These are phyloP conservation scores for Malachius bipustulatus DNA, from an alignment of 2,888 invertebrate genomes.

Conservation along the genomic window DNA sequence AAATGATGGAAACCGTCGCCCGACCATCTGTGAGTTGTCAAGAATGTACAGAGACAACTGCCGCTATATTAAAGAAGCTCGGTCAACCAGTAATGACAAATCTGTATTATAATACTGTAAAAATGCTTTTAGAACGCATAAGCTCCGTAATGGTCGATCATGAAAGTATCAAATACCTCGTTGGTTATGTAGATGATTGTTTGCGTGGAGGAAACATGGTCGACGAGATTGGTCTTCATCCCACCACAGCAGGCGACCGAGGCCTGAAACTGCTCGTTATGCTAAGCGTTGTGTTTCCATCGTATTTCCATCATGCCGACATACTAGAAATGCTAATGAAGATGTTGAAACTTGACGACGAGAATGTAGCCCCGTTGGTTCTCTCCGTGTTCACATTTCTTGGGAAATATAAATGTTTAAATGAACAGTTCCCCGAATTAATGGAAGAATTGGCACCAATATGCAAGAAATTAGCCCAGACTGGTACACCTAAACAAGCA, in stretches of 20 bases:
- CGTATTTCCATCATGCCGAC: constrained; percentile 80
- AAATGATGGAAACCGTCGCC: constrained; percentile 78
- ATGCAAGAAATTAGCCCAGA: constrained; percentile 78
- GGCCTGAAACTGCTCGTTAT: constrained; percentile 81
- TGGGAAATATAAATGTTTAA: constrained; percentile 71
- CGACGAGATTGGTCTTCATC: constrained; percentile 67
- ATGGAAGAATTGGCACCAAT: constrained; percentile 72
- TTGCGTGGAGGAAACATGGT: constrained; percentile 57
- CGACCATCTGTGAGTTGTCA: constrained; percentile 86
- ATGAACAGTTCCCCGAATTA: constrained; percentile 61
- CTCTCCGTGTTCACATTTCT: constrained; percentile 76
- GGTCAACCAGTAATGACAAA: constrained; percentile 93
- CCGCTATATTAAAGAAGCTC: constrained; percentile 76
- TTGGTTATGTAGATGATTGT: constrained; percentile 54
- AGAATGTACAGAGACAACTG: constrained; percentile 86
- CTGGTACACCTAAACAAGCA: constrained; percentile 88
- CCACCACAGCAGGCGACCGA: constrained; percentile 73
- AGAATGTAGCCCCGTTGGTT: constrained; percentile 66
- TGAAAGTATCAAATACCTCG: constrained; percentile 66
- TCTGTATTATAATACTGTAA: constrained; percentile 89
- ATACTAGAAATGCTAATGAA: constrained; percentile 65
- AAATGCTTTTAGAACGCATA: constrained; percentile 86
- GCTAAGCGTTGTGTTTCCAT: constrained; percentile 85
- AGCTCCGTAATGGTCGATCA: constrained; percentile 95
- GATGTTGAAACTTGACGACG: constrained; percentile 71